phyloP scores from a whole-genome alignment of 2,888 invertebrate species.

The Mylabris sibirica region DNA sequence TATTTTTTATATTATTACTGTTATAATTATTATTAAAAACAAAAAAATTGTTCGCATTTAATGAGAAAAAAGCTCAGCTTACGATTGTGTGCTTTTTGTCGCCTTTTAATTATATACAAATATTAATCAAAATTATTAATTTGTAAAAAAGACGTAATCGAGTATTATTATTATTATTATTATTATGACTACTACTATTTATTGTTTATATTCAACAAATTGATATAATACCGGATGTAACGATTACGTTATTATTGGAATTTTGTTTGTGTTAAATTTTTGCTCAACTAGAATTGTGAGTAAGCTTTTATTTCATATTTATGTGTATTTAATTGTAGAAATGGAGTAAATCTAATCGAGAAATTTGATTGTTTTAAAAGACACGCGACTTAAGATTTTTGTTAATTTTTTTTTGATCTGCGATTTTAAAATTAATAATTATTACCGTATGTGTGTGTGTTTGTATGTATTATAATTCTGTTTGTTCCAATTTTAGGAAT shows the following conservation, averaged over 20 bases:
- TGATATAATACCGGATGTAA: neutral
- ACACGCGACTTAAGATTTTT: slow-evolving; percentile 31
- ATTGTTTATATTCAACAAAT: neutral
- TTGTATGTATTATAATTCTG: slow-evolving; percentile 25
- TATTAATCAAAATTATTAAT: slow-evolving; percentile 25
- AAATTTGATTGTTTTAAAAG: slow-evolving; percentile 3
- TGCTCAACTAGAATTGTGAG: slow-evolving; percentile 35
- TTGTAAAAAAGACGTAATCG: slow-evolving; percentile 22
- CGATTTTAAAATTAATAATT: slow-evolving; percentile 28
- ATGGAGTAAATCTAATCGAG: neutral
- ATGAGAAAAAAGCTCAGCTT: slow-evolving; percentile 26
- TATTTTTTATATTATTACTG: too few species aligned
- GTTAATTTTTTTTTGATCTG: slow-evolving; percentile 33
- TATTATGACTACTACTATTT: slow-evolving; percentile 22
- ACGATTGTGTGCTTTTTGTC: slow-evolving; percentile 28
- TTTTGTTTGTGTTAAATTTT: slow-evolving; percentile 22
- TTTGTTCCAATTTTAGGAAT: slow-evolving; percentile 43
- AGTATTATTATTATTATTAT: slow-evolving; percentile 28
- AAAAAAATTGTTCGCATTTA: slow-evolving; percentile 30
- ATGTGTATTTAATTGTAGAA: neutral
- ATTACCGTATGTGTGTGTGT: slow-evolving; percentile 12
- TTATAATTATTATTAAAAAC: slow-evolving; percentile 39
- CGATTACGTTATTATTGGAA: neutral
- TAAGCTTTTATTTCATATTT: neutral
- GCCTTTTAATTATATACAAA: slow-evolving; percentile 27